phyloP scores from a whole-genome alignment of 1,140 invertebrate species.

The Tachypleus tridentatus region DNA sequence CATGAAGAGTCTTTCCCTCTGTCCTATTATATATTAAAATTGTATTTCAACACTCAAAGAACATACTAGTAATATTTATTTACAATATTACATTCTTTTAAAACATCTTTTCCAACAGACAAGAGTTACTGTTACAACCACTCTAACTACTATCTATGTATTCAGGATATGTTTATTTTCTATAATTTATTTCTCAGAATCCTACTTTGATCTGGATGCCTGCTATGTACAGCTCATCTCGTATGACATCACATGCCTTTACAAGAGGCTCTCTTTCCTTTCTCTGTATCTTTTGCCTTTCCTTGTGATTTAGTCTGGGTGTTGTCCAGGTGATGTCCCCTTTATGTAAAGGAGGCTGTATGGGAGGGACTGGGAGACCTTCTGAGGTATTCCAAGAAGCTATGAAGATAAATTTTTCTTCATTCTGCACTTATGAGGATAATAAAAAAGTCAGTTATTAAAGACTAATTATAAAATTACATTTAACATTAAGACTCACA shows the following conservation, averaged over 20 bases:
- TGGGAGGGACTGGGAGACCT: conserved; percentile 8
- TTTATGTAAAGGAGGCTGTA: conserved; percentile 9
- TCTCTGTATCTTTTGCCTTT: conserved; percentile 22
- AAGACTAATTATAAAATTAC: too few species aligned
- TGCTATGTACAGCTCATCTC: conserved; percentile 47
- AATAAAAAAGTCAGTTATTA: too few species aligned
- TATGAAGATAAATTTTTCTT: too few species aligned
- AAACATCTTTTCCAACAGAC: too few species aligned
- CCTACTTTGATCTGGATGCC: conserved; percentile 40
- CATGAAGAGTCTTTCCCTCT: conserved; percentile 33
- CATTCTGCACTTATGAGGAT: too few species aligned
- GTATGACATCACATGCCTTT: conserved; percentile 52
- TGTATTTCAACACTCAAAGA: too few species aligned
- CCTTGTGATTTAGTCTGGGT: conserved; percentile 22
- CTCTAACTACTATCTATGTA: neutral
- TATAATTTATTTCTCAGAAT: neutral
- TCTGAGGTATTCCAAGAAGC: neutral
- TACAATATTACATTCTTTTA: too few species aligned
- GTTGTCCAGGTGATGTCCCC: conserved; percentile 7
- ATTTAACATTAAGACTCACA: too few species aligned
- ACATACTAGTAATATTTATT: too few species aligned
- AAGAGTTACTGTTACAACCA: too few species aligned
- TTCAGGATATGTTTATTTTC: neutral
- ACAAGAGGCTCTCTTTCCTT: conserved; percentile 43
- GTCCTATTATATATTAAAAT: conserved; percentile 35